Evolutionary conservation across 2,797 vertebrate species (phyloP).

Genomic region (Microctenopoma steveboyesi): DNA sequence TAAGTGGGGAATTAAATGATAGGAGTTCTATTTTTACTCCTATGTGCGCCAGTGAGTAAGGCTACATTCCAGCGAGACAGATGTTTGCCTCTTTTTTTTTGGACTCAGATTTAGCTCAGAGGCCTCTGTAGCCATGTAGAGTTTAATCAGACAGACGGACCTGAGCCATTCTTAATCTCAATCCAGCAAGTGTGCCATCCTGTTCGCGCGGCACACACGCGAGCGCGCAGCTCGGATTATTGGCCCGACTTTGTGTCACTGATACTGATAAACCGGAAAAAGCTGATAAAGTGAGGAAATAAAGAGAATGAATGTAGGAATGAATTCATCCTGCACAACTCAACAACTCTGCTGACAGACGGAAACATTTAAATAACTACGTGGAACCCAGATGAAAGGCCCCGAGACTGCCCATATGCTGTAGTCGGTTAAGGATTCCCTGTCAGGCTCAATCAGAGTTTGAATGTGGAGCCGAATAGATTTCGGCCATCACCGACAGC

Average conservation of each 20-base stretch:
- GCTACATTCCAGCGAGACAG: slow-evolving; percentile 41
- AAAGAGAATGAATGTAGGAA: not conserved
- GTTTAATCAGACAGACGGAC: slow-evolving; percentile 50
- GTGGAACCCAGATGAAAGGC: slow-evolving; percentile 2
- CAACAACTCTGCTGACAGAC: not conserved
- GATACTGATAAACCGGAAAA: not conserved
- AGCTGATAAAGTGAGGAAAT: not conserved
- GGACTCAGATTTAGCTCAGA: slow-evolving; percentile 36
- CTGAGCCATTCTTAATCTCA: slow-evolving; percentile 49
- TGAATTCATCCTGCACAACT: too few species aligned
- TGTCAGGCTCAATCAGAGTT: slow-evolving; percentile 61
- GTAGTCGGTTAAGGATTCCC: slow-evolving; percentile 35
- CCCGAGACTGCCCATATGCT: slow-evolving; percentile 21
- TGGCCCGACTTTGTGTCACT: slow-evolving; percentile 3
- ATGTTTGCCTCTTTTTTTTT: slow-evolving; percentile 39
- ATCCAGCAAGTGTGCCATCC: slow-evolving; percentile 13
- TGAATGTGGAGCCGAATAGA: slow-evolving; percentile 52
- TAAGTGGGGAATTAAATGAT: slow-evolving; percentile 67
- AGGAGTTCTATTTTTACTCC: slow-evolving; percentile 51
- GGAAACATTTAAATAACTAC: slow-evolving; percentile 12
- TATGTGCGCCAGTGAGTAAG: slow-evolving; percentile 28
- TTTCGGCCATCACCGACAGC: slow-evolving; percentile 49
- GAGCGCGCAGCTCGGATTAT: not conserved
- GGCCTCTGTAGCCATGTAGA: slow-evolving; percentile 4
- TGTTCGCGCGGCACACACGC: not conserved